Conservation (phyloP, 1,140 invertebrate genomes). For the Aradophagus sp. region DNA sequence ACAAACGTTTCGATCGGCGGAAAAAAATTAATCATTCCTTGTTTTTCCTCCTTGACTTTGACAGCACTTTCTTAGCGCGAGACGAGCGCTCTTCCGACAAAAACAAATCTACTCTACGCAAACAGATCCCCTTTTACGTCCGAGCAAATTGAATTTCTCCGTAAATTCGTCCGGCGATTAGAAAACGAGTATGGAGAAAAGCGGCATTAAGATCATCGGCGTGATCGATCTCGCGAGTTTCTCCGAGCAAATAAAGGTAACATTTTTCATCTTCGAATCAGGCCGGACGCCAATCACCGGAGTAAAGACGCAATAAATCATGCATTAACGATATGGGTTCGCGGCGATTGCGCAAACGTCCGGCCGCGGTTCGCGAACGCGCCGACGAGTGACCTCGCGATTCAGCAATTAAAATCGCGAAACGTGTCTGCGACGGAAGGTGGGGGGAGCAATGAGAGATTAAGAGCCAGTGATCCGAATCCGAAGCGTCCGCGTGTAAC, state of each 20-base stretch:
- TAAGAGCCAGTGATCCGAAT: slow-evolving; percentile 45
- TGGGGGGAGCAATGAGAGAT: slow-evolving; percentile 13
- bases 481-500: slow-evolving; percentile 49
- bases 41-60: too few species aligned
- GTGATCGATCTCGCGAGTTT: slow-evolving; percentile 19
- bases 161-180: too few species aligned
- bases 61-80: too few species aligned
- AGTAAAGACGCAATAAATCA: slow-evolving; percentile 34
- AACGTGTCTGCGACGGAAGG: slow-evolving; percentile 32
- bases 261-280: slow-evolving; percentile 33
- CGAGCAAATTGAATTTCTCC: too few species aligned
- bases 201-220: slow-evolving; percentile 13
- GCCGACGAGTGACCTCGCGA: slow-evolving; percentile 35
- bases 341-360: slow-evolving; percentile 36
- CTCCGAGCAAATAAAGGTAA: slow-evolving; percentile 19
- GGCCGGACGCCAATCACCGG: slow-evolving; percentile 25
- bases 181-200: neutral
- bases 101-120: too few species aligned
- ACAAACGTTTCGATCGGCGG: too few species aligned
- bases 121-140: too few species aligned
- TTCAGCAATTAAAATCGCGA: slow-evolving; percentile 49
- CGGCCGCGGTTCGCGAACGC: slow-evolving; percentile 9
- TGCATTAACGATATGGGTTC: slow-evolving; percentile 37
- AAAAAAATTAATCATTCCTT: too few species aligned
- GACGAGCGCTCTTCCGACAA: too few species aligned